A percentile compares a stretch with the other conserved stretches of the same genome.
These are phyloP conservation scores for Thamnaconus septentrionalis DNA, from an alignment of 2,113 vertebrate genomes.

Conservation along the genomic window DNA sequence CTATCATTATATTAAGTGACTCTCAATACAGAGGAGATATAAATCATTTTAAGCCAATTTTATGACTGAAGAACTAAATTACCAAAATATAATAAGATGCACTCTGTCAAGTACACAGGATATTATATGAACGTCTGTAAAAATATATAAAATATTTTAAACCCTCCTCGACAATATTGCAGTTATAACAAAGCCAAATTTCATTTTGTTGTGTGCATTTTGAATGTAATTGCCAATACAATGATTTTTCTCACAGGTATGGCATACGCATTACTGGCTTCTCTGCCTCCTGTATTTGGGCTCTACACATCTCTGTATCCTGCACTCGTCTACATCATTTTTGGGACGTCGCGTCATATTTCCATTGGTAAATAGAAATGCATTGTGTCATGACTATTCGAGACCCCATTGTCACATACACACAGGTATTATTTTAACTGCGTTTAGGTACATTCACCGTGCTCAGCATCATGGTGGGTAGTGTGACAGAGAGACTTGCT, in stretches of 20 bases:
- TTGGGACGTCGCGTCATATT: slow-evolving; percentile 94
- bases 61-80: background rate
- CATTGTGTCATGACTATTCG: background rate
- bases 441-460: slow-evolving; percentile 90
- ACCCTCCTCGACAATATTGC: no score
- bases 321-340: slow-evolving; percentile 89
- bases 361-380: slow-evolving; percentile 83
- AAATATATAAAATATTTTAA: no score
- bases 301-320: slow-evolving; percentile 95
- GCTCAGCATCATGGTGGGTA: slow-evolving; percentile 95
- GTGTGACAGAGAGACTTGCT: slow-evolving; percentile 83
- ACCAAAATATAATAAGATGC: no score
- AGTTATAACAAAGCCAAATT: no score
- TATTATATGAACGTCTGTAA: no score
- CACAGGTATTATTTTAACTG: background rate
- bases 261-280: slow-evolving; percentile 92
- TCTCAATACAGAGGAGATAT: no score
- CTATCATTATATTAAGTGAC: background rate
- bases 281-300: slow-evolving; percentile 88
- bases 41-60: no score
- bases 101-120: no score
- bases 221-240: background rate
- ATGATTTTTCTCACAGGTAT: slow-evolving; percentile 76
- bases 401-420: background rate
- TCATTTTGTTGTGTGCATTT: no score